Base-by-base conservation (phyloP, 2,797 vertebrate species). In the Paratrypauchen microcephalus region DNA sequence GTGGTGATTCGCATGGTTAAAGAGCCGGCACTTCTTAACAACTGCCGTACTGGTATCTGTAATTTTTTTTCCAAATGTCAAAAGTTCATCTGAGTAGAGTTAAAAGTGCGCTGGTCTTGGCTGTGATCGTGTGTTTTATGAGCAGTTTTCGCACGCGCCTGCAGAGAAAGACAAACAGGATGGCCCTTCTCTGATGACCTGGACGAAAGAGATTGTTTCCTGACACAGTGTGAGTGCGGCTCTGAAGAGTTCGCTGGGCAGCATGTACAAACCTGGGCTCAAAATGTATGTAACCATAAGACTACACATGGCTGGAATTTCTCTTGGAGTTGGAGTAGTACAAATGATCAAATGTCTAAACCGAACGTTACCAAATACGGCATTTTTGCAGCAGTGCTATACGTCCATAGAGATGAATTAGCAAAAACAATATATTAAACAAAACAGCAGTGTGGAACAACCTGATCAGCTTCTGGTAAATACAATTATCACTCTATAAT, bases 91-190 rank as follows among this genome's bases (percentile, higher is more conserved):
- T 87, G 72, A 86, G 86, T 86, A 78, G 83, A 88, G 80, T 85
- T 86, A 80, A 85, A 87, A 87, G 85, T 58, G 61, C 78, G 70
- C 67, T 67, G 75, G 73, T 81, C 74, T 77, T 71, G 81, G 80
- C 76, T 70, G 32, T 55, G n/a, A n/a, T 70, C 73, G 41, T 39
- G 30, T 8, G 6, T 73, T 72, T 71, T 81, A 80, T 71, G 80
- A 81, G 68, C n/a, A 15, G 73, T 74, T 72, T 80, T 80, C 9
- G 50, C 83, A 78, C 64, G 32, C 76, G 74, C 82, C 67, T 71
- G 0, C 73, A 59, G 70, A 81, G 86, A 83, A 89, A 88, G 73
- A 85, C 88, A 90, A 91, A 92, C 91, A 91, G 89, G 89, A 91
- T 79, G 84, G 84, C 70, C 75, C 81, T 64, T 79, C 86, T 88